phyloP scores from a whole-genome alignment of 2,113 vertebrate species.

The Bos taurus region DNA sequence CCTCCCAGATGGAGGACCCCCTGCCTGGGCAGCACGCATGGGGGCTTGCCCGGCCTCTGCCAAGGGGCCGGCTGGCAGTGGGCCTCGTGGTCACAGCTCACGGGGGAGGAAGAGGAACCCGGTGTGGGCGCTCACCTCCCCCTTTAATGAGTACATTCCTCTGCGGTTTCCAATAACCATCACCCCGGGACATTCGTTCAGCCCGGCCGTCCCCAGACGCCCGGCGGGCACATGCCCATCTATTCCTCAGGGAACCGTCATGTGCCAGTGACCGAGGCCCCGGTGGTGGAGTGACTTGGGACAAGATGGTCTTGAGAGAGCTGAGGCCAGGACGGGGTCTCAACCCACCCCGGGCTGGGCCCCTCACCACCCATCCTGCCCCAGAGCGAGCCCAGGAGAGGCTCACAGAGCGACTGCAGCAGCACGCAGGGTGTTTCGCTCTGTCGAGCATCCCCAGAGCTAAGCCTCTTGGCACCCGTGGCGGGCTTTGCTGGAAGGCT shows the following conservation, averaged over 20 bases:
- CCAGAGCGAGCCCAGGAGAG: not conserved
- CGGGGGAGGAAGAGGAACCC: not conserved
- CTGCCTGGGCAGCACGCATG: rapidly evolving
- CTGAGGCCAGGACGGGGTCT: rapidly evolving
- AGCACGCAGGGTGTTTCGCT: not conserved
- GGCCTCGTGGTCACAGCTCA: rapidly evolving
- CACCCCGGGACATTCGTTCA: not conserved
- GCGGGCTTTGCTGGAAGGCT: not conserved
- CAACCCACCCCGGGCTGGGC: rapidly evolving
- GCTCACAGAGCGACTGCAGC: rapidly evolving
- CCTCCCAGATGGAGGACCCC: not conserved
- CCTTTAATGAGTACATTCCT: not conserved
- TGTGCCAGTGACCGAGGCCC: rapidly evolving
- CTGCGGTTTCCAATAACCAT: not conserved
- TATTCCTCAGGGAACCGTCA: not conserved
- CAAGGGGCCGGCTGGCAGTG: rapidly evolving
- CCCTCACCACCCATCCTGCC: rapidly evolving
- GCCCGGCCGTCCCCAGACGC: not conserved
- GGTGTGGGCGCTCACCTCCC: not conserved
- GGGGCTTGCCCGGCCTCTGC: not conserved
- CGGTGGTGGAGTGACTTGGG: rapidly evolving
- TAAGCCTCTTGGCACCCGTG: not conserved
- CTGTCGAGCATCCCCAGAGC: not conserved
- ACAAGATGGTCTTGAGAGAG: rapidly evolving
- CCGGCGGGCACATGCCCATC: not conserved